Conservation (phyloP, 1,140 invertebrate species). For the Zaprionus africanus region DNA sequence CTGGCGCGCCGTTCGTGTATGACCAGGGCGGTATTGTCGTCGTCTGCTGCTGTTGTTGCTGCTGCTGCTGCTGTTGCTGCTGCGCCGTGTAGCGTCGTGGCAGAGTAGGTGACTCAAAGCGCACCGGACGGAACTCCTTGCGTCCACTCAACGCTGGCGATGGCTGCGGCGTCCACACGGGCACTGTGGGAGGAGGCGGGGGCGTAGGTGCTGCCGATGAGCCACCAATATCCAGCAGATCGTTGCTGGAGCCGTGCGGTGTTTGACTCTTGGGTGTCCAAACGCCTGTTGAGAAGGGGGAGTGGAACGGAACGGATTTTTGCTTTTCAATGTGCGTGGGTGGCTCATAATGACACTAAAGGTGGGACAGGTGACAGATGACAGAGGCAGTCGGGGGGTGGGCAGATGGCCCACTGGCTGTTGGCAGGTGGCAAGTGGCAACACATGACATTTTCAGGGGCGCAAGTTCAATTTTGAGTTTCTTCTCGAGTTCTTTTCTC, state of each 20-base stretch:
- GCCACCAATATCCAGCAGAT: conserved; percentile 60
- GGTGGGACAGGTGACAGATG: background rate
- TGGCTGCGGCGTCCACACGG: conserved; percentile 88
- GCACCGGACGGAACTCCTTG: conserved; percentile 90
- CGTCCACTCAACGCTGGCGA: conserved; percentile 86
- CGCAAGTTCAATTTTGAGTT: conserved; percentile 65
- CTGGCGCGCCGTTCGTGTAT: conserved; percentile 47
- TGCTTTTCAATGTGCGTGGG: conserved; percentile 11
- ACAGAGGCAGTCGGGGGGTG: conserved; percentile 6
- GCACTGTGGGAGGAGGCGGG: conserved; percentile 87
- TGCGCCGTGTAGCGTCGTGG: conserved; percentile 84
- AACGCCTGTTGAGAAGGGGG: conserved; percentile 67
- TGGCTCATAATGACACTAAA: conserved; percentile 14
- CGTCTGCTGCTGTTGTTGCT: conserved; percentile 19
- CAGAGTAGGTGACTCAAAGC: conserved; percentile 90
- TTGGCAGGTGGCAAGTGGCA: conserved; percentile 21
- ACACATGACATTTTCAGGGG: conserved; percentile 76
- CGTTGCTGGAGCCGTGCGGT: conserved; percentile 70
- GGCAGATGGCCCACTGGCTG: conserved; percentile 4
- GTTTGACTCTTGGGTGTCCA: conserved; percentile 79
- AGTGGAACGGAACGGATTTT: conserved; percentile 2
- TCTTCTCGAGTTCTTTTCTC: conserved; percentile 7
- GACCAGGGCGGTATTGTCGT: conserved; percentile 70
- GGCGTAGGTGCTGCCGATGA: conserved; percentile 74
- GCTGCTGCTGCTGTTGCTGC: conserved; percentile 51